A percentile compares a stretch with the other conserved stretches of the same genome.
Conservation (phyloP, 2,113 vertebrate genomes). For the Pavo muticus region DNA sequence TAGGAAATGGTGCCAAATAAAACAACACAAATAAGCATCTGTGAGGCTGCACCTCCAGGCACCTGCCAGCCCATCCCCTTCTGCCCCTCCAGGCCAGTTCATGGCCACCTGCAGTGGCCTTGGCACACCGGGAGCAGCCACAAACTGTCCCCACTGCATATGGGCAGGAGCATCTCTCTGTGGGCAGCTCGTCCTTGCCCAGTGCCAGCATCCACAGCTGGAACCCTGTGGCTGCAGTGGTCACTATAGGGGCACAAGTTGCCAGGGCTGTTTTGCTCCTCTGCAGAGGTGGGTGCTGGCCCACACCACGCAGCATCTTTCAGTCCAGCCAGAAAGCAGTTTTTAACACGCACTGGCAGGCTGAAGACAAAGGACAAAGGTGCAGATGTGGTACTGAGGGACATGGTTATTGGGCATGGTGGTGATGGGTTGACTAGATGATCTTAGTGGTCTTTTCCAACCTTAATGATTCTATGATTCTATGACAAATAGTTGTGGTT, state of each 20-base stretch:
- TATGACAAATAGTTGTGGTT: background rate
- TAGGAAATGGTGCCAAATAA: background rate
- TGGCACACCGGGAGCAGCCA: background rate
- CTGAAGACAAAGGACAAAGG: background rate
- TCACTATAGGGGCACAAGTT: accelerated
- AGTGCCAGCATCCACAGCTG: accelerated
- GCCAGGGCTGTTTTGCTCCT: accelerated
- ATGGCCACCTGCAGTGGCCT: background rate
- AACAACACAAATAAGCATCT: background rate
- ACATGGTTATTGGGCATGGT: no score
- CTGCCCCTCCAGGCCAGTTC: background rate
- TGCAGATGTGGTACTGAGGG: no score
- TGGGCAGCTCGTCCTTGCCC: background rate
- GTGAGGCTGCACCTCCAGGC: accelerated
- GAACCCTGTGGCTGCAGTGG: accelerated
- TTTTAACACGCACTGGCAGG: background rate
- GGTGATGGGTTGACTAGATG: no score
- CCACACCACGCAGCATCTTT: accelerated
- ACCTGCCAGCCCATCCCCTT: background rate
- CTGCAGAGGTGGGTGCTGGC: background rate
- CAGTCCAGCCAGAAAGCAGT: background rate
- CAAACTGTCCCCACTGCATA: background rate
- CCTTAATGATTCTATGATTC: no score
- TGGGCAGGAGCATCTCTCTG: accelerated
- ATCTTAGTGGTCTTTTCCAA: no score